Evolutionary conservation across 1,140 invertebrate species (phyloP), one percentile per base, ranked within the genome.

Genomic region (Aethina tumida): DNA sequence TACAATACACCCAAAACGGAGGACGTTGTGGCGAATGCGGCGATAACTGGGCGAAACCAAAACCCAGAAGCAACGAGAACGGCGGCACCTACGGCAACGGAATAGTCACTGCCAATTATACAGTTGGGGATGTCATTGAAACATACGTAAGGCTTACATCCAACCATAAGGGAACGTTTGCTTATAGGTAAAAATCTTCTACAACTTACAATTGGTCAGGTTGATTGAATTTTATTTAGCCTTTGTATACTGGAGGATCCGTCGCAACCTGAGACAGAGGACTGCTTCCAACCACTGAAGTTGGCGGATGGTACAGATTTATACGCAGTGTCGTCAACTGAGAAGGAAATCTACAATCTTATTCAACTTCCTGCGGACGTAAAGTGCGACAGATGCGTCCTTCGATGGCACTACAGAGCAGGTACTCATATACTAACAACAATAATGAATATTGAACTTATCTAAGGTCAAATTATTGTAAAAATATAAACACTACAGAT

Each of bases 341-440:
- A 39, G 1, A 65, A 59, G 5, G 50, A 47, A 18, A 63, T 68
- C 25, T 49, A 62, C 19, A 53, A 66, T n/a, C 43, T 33, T 0
- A 52, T 70, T 2, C 6, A 52, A 3, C 51, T 78, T 4, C 79
- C 81, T 0, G 12, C 53, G 3, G 58, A 53, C 18, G n/a, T 82
- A 2, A 68, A 55, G 2, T 84, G 80, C 50, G 30, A 69, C 3
- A 70, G 75, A 26, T 83, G 80, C 53, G 73, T 81, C 0, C 50
- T 84, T 2, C 68, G 79, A 37, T 83, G 80, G 79, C 71, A 70
- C 39, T 83, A 82, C 46, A 58, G 56, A 26, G 66, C 67, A 32
- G 75, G 66, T 67, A 44, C 35, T 43, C 39, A 64, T 55, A 0
- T 70, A 78, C 52, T 29, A 65, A 9, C 67, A 70, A n/a, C 79